Evolutionary conservation across 2,797 vertebrate genomes (phyloP), one percentile per base, ranked within the genome.

Genomic region (Orientallactaga sibirica): DNA sequence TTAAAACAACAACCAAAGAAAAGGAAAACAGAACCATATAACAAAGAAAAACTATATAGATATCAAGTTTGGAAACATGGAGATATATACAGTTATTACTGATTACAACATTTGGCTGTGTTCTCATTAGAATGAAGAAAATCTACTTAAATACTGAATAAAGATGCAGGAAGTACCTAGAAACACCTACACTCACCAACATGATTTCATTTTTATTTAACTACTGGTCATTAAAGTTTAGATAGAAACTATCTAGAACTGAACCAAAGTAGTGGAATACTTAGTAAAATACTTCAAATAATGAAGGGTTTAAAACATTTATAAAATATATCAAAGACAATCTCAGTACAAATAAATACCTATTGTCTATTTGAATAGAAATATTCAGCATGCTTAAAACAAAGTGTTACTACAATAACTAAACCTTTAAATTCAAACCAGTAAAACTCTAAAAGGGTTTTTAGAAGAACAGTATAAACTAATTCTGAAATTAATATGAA

Each of bases 401-500:
- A 73, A 88, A 82, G 15, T 41, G n/a, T 76, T 79, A 24, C 19
- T 37, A 73, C 3, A n/a, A 15, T 52, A 52, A 43, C 24, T 48
- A 84, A 86, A 66, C 9, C 83, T 74, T n/a, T 87, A 82, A 80
- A 85, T 25, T 71, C 67, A 77, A 20, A 48, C 0, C 8, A 41
- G n/a, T 48, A 89, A 88, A 90, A 67, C n/a, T 64, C 76, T 20
- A 74, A 73, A 1, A 52, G 4, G 1, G 43, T 48, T 55, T 93
- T 91, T 37, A 33, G 19, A 8, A 81, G 58, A 79, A 86, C 15
- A 82, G 24, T 67, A 89, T 37, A 67, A 75, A 86, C 33, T 76
- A 9, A 68, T 68, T 75, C 43, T 83, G 15, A 94, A 91, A 94
- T 70, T 73, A 27, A 67, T 29, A 41, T 64, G 12, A 82, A 93